Conservation (phyloP, 2,797 vertebrate genomes). For the Meriones psammophilus region DNA sequence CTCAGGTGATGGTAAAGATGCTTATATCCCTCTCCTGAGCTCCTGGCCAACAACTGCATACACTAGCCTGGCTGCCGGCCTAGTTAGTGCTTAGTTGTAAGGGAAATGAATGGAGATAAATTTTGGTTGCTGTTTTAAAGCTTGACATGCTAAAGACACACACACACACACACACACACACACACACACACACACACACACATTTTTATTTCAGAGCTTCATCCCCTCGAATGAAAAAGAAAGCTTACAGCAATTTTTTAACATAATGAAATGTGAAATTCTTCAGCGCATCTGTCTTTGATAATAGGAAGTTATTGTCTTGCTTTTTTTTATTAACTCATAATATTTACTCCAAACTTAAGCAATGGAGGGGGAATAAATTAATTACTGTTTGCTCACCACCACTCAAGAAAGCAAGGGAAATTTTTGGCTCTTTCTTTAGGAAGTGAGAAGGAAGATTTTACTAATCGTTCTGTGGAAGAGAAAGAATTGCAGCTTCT, state of each 20-base stretch:
- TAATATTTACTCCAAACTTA: background rate
- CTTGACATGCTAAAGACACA: background rate
- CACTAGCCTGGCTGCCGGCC: too few species aligned
- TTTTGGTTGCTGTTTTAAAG: constrained; percentile 2
- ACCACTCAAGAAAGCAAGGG: background rate
- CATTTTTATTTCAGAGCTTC: background rate
- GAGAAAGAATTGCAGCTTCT: background rate
- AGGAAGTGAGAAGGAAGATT: background rate
- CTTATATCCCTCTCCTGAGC: background rate
- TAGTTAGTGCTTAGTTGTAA: background rate
- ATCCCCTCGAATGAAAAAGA: background rate
- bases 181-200: background rate
- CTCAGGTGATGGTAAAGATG: background rate
- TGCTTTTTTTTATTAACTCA: background rate
- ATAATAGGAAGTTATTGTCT: background rate
- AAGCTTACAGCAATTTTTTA: background rate
- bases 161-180: background rate
- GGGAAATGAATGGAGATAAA: background rate
- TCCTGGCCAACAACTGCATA: constrained; percentile 5
- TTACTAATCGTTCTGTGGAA: background rate
- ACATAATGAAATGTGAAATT: background rate
- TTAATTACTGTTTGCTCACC: background rate
- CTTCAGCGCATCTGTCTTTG: background rate
- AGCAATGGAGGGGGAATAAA: background rate
- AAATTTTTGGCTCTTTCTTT: background rate